Conservation (phyloP, 92 coral and sea anemone species). For the Isaurus tuberculatus region DNA sequence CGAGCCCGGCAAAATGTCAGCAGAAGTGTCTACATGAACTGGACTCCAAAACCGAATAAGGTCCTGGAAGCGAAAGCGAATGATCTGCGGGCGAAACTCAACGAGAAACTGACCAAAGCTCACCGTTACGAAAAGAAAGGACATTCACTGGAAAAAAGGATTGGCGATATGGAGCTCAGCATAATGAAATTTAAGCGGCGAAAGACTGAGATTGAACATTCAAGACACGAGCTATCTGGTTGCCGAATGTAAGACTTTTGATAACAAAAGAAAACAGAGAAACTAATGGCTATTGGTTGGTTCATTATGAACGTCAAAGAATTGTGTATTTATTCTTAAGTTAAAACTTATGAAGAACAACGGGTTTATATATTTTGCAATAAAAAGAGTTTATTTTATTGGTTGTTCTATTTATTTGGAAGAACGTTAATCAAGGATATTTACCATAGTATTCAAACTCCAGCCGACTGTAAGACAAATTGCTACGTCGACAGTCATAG, state of each 20-base stretch:
- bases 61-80: slow-evolving; percentile 40
- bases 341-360: neutral
- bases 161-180: slow-evolving; percentile 17
- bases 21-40: slow-evolving; percentile 27
- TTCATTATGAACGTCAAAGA: neutral
- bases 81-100: slow-evolving; percentile 21
- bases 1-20: slow-evolving; percentile 30
- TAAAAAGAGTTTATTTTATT: neutral
- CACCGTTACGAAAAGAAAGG: slow-evolving; percentile 21
- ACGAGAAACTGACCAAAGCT: slow-evolving; percentile 20
- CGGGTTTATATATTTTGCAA: neutral
- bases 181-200: slow-evolving; percentile 17
- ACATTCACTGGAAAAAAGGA: slow-evolving; percentile 19
- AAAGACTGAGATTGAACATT: slow-evolving; percentile 31
- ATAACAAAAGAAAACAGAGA: neutral
- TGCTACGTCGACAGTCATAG: neutral
- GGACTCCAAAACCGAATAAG: slow-evolving; percentile 41
- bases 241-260: slow-evolving; percentile 4
- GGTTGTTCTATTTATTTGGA: neutral
- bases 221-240: slow-evolving; percentile 40
- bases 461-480: neutral
- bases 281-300: neutral
- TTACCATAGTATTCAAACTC: neutral
- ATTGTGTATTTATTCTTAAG: slow-evolving; percentile 8
- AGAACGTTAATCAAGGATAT: neutral